A percentile compares a stretch with the other conserved stretches of the same genome.
phyloP scores from a whole-genome alignment of 2,888 invertebrate species.

The Sthenelais limicola region DNA sequence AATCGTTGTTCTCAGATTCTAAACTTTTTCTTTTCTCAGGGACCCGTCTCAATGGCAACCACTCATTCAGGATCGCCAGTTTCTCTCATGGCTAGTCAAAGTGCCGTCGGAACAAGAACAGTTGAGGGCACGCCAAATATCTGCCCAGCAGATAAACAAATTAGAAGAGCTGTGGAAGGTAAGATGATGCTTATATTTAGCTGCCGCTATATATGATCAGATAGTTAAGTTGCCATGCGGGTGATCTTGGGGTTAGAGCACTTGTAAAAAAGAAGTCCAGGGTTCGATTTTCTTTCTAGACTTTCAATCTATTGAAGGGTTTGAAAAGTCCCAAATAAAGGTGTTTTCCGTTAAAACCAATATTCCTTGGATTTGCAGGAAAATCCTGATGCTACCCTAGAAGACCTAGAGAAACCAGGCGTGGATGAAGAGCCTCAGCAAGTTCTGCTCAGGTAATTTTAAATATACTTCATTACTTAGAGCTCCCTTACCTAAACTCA shows the following conservation, averaged over 20 bases:
- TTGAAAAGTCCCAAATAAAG: too few species aligned
- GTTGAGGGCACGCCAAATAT: conserved; percentile 94
- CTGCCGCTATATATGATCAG: too few species aligned
- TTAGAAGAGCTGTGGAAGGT: conserved; percentile 97
- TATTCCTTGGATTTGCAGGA: conserved; percentile 78
- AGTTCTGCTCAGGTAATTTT: conserved; percentile 76
- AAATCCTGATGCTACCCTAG: conserved; percentile 96
- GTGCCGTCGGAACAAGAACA: conserved; percentile 98
- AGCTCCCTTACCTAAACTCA: too few species aligned
- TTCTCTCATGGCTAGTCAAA: conserved; percentile 91
- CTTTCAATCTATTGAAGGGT: too few species aligned
- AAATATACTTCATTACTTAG: too few species aligned
- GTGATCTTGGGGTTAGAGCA: too few species aligned
- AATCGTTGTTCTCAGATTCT: background rate
- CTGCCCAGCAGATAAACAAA: conserved; percentile 96
- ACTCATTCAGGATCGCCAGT: conserved; percentile 94
- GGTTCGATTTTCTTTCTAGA: too few species aligned
- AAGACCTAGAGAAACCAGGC: conserved; percentile 97
- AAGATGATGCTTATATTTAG: too few species aligned
- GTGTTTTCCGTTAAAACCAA: too few species aligned
- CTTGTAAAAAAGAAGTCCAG: too few species aligned
- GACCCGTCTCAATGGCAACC: conserved; percentile 99
- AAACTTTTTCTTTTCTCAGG: conserved; percentile 60
- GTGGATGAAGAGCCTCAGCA: conserved; percentile 98
- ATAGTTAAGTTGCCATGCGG: too few species aligned